phyloP scores from a whole-genome alignment of 2,797 vertebrate genomes.

The Danio kyathit region DNA sequence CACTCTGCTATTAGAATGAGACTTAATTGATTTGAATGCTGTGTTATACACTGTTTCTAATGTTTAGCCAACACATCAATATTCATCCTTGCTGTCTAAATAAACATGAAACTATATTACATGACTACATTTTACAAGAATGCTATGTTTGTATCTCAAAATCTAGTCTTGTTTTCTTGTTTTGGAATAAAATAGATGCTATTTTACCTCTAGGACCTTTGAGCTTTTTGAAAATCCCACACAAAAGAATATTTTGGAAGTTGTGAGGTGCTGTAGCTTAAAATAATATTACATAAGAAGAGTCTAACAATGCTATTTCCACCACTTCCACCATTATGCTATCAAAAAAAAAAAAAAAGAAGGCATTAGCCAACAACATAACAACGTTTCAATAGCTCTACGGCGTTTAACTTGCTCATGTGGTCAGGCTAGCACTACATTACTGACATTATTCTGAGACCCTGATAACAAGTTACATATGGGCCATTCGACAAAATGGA shows the following conservation, averaged over 20 bases:
- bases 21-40: conserved; percentile 8
- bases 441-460: not conserved
- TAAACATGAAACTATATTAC: too few relatives aligned
- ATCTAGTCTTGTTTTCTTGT: not conserved
- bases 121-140: not conserved
- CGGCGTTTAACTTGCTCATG: not conserved
- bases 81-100: not conserved
- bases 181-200: not conserved
- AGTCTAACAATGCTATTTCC: not conserved
- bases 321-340: not conserved
- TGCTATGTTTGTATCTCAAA: not conserved
- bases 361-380: conserved; percentile 1
- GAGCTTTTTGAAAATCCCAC: not conserved
- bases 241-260: not conserved
- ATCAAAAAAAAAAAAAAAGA: not conserved
- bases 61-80: not conserved
- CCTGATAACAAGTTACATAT: not conserved
- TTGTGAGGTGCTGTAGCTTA: not conserved
- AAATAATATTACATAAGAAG: conserved; percentile 13
- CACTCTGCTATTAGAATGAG: not conserved
- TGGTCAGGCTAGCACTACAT: not conserved
- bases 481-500: not conserved
- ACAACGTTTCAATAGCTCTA: conserved; percentile 17
- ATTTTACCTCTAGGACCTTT: not conserved
- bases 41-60: not conserved